Evolutionary conservation across 2,113 vertebrate genomes (phyloP), one percentile per base, ranked within the genome.

Genomic region (Sylvietta virens): DNA sequence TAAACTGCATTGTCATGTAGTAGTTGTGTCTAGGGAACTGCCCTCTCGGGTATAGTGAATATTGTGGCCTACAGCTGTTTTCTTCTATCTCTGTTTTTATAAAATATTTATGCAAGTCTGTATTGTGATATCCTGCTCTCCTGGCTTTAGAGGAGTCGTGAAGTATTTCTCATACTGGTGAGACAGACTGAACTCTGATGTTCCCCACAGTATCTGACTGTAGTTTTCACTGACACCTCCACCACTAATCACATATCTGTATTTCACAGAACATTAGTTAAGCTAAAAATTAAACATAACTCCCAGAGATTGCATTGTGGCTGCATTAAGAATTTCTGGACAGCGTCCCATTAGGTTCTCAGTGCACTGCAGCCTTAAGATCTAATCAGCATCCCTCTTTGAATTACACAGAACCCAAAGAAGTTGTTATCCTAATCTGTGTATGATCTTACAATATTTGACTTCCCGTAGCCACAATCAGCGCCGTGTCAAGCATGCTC

Each of bases 211-310:
- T 48, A 89, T 94, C 60, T 82, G 87, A 72, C 89, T 80, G 1
- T 31, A 66, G 90, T 77, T 97, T 92, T 95, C 91, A 95, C 71
- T 85, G 81, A 33, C 93, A 86, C 96, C 71, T 90, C 94, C 78
- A 50, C 81, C 35, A 48, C 84, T 91, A 88, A 82, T 93, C 81
- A 66, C 67, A 15, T 73, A 80, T 90, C 70, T 45, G 58, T 90
- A 73, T 94, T 97, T 97, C 96, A 91, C 95, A 97, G 87, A 95
- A 95, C 93, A 95, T 95, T 94, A 86, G 66, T 94, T 95, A 95
- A 80, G 60, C 54, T 74, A 44, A 92, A 90, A 93, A 86, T 92
- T 95, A 97, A 97, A 97, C 90, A 92, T 69, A 86, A 93, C 82
- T 86, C 82, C 30, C 56, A 78, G 82, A 88, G 88, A 86, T 67